Conservation (phyloP, 1,140 invertebrate genomes). For the Steinernema feltiae region DNA sequence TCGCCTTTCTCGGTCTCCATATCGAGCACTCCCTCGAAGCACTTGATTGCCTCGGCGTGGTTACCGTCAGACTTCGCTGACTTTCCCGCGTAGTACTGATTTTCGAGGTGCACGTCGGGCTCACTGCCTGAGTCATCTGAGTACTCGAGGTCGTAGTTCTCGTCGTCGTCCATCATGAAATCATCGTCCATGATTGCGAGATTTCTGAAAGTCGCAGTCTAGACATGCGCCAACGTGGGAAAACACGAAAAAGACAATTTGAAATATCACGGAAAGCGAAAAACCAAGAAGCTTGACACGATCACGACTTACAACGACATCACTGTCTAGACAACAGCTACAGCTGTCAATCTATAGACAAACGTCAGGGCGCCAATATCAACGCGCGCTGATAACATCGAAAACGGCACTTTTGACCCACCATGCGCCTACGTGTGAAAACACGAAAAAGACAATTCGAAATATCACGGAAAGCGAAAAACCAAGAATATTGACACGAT, state of each 20-base stretch:
- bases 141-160: slow-evolving; percentile 58
- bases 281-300: too few species aligned
- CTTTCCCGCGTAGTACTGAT: slow-evolving; percentile 99
- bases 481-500: too few species aligned
- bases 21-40: slow-evolving; percentile 78
- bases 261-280: too few species aligned
- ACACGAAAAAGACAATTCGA: background rate
- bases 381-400: too few species aligned
- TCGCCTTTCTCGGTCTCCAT: slow-evolving; percentile 97
- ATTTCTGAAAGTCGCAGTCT: background rate
- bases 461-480: too few species aligned
- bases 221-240: background rate
- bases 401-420: too few species aligned
- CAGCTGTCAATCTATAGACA: too few species aligned
- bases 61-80: slow-evolving; percentile 82
- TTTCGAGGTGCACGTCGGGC: slow-evolving; percentile 97
- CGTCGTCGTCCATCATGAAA: slow-evolving; percentile 37
- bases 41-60: slow-evolving; percentile 78
- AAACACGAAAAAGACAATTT: background rate
- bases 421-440: background rate
- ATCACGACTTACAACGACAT: too few species aligned
- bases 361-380: too few species aligned
- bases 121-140: slow-evolving; percentile 67
- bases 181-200: slow-evolving; percentile 21
- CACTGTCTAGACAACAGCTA: too few species aligned